Percentiles rank a stretch among this genome's conserved stretches.
These are phyloP conservation scores for Dryobota labecula DNA, from an alignment of 2,888 invertebrate species.

Conservation along the genomic window DNA sequence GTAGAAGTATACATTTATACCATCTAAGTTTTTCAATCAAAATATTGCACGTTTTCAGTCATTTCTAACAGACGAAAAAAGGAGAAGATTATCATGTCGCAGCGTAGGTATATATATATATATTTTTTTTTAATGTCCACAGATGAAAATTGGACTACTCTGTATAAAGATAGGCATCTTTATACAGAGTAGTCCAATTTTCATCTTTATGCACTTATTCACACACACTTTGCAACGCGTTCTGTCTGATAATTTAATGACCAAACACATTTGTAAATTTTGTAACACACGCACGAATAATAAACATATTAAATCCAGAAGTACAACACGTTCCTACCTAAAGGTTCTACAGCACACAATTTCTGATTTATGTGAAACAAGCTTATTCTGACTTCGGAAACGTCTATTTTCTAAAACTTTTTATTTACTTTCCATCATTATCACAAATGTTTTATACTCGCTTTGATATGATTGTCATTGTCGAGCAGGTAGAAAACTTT, in stretches of 20 bases:
- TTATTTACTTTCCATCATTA: conserved; percentile 26
- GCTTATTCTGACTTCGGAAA: conserved; percentile 5
- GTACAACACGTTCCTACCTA: conserved; percentile 9
- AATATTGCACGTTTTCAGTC: background rate
- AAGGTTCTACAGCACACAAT: background rate
- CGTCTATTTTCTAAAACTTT: conserved; percentile 32
- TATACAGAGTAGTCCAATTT: no score
- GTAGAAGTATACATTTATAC: no score
- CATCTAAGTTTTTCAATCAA: background rate
- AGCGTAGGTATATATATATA: no score
- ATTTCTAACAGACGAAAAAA: no score
- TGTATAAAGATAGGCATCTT: no score
- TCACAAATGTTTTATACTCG: conserved; percentile 32
- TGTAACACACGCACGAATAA: conserved; percentile 22
- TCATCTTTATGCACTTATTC: no score
- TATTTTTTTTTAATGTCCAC: no score
- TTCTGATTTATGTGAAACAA: conserved; percentile 23
- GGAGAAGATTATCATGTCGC: no score
- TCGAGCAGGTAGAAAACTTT: conserved; percentile 31
- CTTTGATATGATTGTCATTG: conserved; percentile 34
- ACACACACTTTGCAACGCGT: background rate
- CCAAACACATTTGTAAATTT: conserved; percentile 27
- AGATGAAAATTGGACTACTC: no score
- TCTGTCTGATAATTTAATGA: conserved; percentile 14
- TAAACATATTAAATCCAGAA: conserved; percentile 25